A percentile compares a stretch with the other conserved stretches of the same genome.
Evolutionary conservation across 2,797 vertebrate species (phyloP).

Genomic region (Bryconaethiops microstoma): DNA sequence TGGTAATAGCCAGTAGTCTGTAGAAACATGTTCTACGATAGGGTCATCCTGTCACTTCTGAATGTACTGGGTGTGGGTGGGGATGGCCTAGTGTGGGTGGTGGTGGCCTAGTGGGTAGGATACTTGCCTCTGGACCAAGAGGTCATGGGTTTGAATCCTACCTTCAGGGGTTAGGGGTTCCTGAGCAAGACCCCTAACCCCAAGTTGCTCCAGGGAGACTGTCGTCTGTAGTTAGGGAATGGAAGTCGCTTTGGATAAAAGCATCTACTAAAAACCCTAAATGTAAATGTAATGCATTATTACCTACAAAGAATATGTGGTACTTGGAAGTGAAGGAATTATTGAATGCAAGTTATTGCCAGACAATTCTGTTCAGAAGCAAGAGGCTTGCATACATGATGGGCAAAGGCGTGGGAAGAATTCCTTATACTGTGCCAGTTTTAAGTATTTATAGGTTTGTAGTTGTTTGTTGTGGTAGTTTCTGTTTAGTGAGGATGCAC

Average conservation of each 20-base stretch:
- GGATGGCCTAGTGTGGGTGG: too few relatives aligned
- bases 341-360: background rate
- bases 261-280: too few relatives aligned
- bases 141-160: too few relatives aligned
- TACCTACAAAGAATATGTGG: background rate
- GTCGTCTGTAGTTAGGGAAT: too few relatives aligned
- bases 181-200: too few relatives aligned
- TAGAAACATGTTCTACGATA: background rate
- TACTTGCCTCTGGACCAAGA: too few relatives aligned
- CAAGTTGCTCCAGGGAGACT: too few relatives aligned
- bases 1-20: background rate
- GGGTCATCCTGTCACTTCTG: background rate
- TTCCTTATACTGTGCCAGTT: background rate
- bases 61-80: too few relatives aligned
- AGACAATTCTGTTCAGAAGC: background rate
- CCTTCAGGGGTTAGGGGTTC: too few relatives aligned
- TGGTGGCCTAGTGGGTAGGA: too few relatives aligned
- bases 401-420: background rate
- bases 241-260: too few relatives aligned
- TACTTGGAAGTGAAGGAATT: background rate
- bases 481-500: background rate
- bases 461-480: background rate
- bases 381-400: background rate
- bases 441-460: background rate
- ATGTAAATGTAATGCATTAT: background rate